phyloP scores from a whole-genome alignment of 2,888 invertebrate species.

The Cephus runcator region DNA sequence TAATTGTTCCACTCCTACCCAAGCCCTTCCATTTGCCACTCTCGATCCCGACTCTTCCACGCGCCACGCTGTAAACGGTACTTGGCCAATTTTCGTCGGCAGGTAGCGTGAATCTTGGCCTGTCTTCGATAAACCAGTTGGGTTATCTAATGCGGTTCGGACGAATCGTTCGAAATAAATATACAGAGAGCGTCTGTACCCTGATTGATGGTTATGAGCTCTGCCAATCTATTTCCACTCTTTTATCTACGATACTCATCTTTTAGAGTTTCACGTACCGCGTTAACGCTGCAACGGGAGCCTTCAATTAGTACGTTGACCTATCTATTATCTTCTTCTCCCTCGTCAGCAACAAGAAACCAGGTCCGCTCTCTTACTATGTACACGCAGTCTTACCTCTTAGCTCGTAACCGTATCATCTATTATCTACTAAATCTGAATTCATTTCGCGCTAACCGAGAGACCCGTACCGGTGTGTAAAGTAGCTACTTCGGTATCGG shows the following conservation, averaged over 20 bases:
- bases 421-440: background rate
- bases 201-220: background rate
- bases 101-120: background rate
- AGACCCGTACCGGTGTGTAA: background rate
- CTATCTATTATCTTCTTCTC: background rate
- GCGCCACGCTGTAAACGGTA: background rate
- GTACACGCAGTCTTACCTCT: background rate
- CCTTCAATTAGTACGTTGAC: background rate
- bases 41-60: background rate
- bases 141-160: background rate
- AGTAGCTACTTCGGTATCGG: background rate
- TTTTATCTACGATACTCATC: background rate
- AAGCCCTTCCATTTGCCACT: background rate
- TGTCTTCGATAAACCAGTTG: background rate
- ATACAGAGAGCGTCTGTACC: background rate
- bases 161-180: background rate
- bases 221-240: background rate
- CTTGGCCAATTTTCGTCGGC: background rate
- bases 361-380: background rate
- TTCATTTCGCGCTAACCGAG: background rate
- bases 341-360: background rate
- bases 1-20: conserved; percentile 16
- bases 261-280: background rate
- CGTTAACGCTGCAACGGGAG: background rate
- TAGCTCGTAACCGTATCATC: background rate